phyloP scores from a whole-genome alignment of 2,888 invertebrate species.

The Melanchra persicariae region DNA sequence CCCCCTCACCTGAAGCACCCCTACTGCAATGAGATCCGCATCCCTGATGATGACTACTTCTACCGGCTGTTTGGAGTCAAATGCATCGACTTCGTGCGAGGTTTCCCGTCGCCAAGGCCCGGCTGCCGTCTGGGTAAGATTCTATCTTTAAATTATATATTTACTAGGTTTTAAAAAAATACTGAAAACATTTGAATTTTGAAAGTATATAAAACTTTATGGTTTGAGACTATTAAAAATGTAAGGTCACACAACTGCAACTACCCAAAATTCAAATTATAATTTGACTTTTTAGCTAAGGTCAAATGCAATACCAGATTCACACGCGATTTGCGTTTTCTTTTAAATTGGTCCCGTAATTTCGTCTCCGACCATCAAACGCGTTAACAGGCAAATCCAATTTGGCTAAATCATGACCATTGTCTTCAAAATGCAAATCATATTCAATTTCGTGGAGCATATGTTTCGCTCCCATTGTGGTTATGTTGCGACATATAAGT shows the following conservation, averaged over 20 bases:
- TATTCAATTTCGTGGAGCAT: constrained; percentile 24
- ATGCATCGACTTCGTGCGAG: constrained; percentile 97
- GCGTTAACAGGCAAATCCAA: constrained; percentile 38
- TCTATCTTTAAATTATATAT: no score
- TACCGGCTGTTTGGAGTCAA: constrained; percentile 95
- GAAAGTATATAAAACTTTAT: background rate
- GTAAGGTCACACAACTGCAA: constrained; percentile 12
- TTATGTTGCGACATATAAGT: constrained; percentile 9
- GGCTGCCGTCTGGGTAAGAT: constrained; percentile 95
- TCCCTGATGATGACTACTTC: constrained; percentile 97
- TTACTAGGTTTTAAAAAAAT: no score
- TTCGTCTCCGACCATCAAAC: constrained; percentile 42
- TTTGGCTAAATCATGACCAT: constrained; percentile 19
- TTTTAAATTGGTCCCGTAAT: constrained; percentile 22
- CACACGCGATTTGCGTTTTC: constrained; percentile 40
- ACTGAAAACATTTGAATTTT: background rate
- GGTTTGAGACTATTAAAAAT: constrained; percentile 4
- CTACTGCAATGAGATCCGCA: constrained; percentile 96
- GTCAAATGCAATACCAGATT: constrained; percentile 34
- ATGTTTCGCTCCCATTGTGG: constrained; percentile 35
- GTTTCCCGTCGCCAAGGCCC: constrained; percentile 96
- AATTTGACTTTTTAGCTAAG: constrained; percentile 13
- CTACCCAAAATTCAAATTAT: constrained; percentile 4
- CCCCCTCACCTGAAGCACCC: constrained; percentile 96
- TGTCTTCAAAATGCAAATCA: constrained; percentile 29